These are phyloP conservation scores for Lagorchestes hirsutus DNA, from an alignment of 2,797 vertebrate species.

Conservation along the genomic window DNA sequence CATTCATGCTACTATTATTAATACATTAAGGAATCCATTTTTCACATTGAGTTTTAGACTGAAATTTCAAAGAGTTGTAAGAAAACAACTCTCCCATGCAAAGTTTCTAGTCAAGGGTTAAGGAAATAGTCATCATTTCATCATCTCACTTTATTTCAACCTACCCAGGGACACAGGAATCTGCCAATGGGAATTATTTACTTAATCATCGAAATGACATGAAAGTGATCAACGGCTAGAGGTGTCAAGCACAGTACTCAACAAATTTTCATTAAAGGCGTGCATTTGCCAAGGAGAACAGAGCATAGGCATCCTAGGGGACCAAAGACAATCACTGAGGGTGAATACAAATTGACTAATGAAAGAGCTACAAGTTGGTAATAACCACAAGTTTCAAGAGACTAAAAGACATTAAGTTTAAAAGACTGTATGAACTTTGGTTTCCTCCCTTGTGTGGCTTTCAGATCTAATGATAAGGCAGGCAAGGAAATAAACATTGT, in stretches of 20 bases:
- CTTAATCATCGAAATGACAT: slow-evolving; percentile 37
- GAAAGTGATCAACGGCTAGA: slow-evolving; percentile 32
- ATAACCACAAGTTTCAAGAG: slow-evolving; percentile 35
- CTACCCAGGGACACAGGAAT: slow-evolving; percentile 5
- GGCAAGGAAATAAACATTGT: background rate
- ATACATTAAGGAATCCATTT: slow-evolving; percentile 26
- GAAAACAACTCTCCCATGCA: slow-evolving; percentile 73
- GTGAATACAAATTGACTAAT: slow-evolving; percentile 58
- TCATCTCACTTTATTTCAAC: slow-evolving; percentile 60
- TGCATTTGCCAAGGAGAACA: slow-evolving; percentile 43
- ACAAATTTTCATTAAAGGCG: slow-evolving; percentile 58
- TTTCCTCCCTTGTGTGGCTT: slow-evolving; percentile 46
- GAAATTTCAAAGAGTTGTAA: slow-evolving; percentile 50
- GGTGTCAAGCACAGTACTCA: slow-evolving; percentile 28
- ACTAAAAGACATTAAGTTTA: slow-evolving; percentile 18
- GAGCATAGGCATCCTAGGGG: slow-evolving; percentile 33
- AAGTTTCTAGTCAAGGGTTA: slow-evolving; percentile 61
- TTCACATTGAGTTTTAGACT: slow-evolving; percentile 35
- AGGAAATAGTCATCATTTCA: slow-evolving; percentile 59
- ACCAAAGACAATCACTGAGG: slow-evolving; percentile 44
- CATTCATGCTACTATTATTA: background rate
- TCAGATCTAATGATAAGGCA: background rate
- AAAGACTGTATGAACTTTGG: slow-evolving; percentile 52
- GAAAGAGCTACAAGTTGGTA: slow-evolving; percentile 34
- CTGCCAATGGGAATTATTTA: slow-evolving; percentile 39